These are phyloP conservation scores for Bombus sylvicola DNA, from an alignment of 1,140 invertebrate genomes.

Conservation along the genomic window DNA sequence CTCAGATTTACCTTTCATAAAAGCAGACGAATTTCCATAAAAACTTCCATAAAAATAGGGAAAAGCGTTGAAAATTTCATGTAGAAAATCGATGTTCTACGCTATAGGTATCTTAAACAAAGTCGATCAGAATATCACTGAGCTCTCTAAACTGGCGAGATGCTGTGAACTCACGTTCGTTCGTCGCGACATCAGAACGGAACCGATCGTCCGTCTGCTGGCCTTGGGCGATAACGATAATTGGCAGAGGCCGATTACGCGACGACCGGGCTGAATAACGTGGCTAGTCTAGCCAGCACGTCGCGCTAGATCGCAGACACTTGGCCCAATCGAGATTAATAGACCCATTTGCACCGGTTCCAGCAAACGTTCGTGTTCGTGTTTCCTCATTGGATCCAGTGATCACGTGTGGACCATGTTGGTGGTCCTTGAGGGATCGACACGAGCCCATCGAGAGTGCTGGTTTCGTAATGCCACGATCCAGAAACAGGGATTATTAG, in stretches of 20 bases:
- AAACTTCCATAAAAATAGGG: no score
- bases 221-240: slow-evolving; percentile 66
- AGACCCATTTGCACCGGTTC: slow-evolving; percentile 9
- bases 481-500: no score
- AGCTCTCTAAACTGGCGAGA: background rate
- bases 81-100: no score
- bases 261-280: background rate
- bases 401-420: background rate
- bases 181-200: slow-evolving; percentile 18
- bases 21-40: no score
- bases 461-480: background rate
- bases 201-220: slow-evolving; percentile 48
- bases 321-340: slow-evolving; percentile 45
- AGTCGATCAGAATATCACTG: no score
- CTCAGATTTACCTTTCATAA: no score
- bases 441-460: background rate
- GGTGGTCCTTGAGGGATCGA: background rate
- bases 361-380: background rate
- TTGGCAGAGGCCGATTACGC: slow-evolving; percentile 57
- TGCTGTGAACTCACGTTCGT: background rate
- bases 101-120: no score
- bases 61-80: no score
- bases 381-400: background rate
- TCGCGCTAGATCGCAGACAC: slow-evolving; percentile 32
- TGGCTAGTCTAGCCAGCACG: slow-evolving; percentile 36